phyloP scores from a whole-genome alignment of 2,797 vertebrate genomes.

The Brotula barbata region DNA sequence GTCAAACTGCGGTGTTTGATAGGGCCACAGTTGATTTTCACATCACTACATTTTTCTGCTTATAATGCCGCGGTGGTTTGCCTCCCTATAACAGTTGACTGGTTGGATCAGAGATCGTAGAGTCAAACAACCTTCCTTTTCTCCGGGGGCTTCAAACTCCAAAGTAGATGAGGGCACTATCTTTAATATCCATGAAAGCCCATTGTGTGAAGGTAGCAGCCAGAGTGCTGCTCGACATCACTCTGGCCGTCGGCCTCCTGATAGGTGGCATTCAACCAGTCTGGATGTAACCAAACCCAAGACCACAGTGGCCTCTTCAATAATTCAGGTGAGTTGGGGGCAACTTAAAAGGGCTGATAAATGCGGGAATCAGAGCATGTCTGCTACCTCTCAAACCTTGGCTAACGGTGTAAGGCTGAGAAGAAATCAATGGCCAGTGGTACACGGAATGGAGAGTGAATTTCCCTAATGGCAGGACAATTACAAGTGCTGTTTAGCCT shows the following conservation, averaged over 20 bases:
- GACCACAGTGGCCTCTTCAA: conserved; percentile 76
- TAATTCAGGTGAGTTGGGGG: conserved; percentile 80
- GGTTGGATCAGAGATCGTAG: conserved; percentile 22
- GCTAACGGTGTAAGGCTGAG: conserved; percentile 76
- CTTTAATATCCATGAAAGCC: conserved; percentile 35
- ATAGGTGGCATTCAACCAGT: conserved; percentile 57
- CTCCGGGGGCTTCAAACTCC: conserved; percentile 26
- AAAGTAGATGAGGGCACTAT: conserved; percentile 27
- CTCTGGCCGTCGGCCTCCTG: conserved; percentile 34
- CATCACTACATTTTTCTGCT: conserved; percentile 5
- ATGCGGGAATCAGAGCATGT: conserved; percentile 74
- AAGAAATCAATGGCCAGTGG: conserved; percentile 80
- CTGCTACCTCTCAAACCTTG: conserved; percentile 70
- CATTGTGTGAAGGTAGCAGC: conserved; percentile 40
- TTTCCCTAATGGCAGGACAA: conserved; percentile 84
- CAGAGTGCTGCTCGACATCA: conserved; percentile 59
- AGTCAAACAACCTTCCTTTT: conserved; percentile 12
- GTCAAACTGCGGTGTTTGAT: background rate
- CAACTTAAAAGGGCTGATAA: conserved; percentile 77
- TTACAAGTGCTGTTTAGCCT: conserved; percentile 83
- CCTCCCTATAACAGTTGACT: conserved; percentile 1
- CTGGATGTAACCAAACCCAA: conserved; percentile 69
- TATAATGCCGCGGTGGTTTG: background rate
- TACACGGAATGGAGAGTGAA: conserved; percentile 76
- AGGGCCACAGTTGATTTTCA: background rate